Conservation (phyloP, 1,140 invertebrate genomes). For the Zaprionus nigranus region DNA sequence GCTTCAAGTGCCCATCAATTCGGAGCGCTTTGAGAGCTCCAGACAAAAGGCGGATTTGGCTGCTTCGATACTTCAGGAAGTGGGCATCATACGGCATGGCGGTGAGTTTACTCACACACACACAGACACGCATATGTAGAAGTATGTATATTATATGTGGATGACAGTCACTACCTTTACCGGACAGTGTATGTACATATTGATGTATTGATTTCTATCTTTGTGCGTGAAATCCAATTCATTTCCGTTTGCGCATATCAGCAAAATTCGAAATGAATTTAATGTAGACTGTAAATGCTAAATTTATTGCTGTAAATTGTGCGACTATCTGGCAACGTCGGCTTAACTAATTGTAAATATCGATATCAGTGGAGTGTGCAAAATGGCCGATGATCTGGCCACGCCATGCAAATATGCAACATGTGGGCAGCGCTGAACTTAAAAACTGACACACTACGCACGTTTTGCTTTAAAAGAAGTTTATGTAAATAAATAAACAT, state of each 20-base stretch:
- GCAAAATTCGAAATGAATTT: not conserved
- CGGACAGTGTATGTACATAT: conserved; percentile 18
- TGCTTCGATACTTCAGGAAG: conserved; percentile 89
- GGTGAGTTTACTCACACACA: conserved; percentile 83
- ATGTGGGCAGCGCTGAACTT: not conserved
- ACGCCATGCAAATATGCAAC: not conserved
- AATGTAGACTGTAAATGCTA: too few relatives aligned
- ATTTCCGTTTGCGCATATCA: not conserved
- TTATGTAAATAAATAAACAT: not conserved
- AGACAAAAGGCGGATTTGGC: conserved; percentile 90
- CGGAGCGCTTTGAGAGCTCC: conserved; percentile 88
- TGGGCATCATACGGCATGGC: conserved; percentile 88
- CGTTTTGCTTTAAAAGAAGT: not conserved
- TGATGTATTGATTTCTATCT: conserved; percentile 55
- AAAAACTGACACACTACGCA: not conserved
- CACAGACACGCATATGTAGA: conserved; percentile 24
- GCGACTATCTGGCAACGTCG: too few relatives aligned
- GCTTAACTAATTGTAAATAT: not conserved
- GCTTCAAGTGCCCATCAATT: conserved; percentile 88
- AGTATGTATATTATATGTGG: not conserved
- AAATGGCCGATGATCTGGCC: not conserved
- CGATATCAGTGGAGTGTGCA: not conserved
- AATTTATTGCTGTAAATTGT: too few relatives aligned
- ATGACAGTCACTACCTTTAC: not conserved
- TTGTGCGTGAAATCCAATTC: conserved; percentile 20